Base-by-base conservation (phyloP, 1,140 invertebrate genomes). In the Pogonomyrmex barbatus region DNA sequence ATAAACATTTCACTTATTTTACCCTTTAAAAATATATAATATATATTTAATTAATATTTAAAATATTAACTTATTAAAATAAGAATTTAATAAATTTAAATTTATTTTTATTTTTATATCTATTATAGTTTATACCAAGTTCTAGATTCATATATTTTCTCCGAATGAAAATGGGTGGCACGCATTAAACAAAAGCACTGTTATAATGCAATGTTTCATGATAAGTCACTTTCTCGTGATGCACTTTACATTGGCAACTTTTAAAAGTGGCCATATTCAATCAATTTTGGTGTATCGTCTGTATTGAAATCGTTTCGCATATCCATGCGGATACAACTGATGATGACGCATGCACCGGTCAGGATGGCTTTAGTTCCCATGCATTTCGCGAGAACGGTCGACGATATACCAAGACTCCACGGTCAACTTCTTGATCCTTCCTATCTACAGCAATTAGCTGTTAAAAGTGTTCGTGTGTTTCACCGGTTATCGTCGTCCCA, bases 381-480 rank as follows among this genome's bases (percentile, higher is more conserved):
- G 91, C 92, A 92, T 93, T 93, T 92, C 65, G 90, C 88, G 91
- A 91, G 89, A 85, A 84, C 82, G 79, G 73, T 70, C 71, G 36
- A 86, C 79, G 77, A 87, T 88, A 87, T 89, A 88, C 84, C 76
- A 58, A 70, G 68, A 83, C 52, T 91, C 81, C 77, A 89, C 83
- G 83, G 78, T 67, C 89, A 91, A 75, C 71, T 89, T 86, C 82
- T 89, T 65, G 68, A 54, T 71, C 86, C 56, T 54, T 67, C 75
- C 78, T 94, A 93, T 94, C 93, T 90, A 86, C 86, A 73, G 93
- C 93, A 94, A 94, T 94, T 94, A 94, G 94, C 91, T 89, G 92
- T 91, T 94, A 92, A 94, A 93, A 93, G 93, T 94, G 90, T 94
- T 94, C 92, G 91, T 93, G 91, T 93, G 91, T 94, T 91, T 87